Base-by-base conservation (phyloP, 2,797 vertebrate species). In the Schizopygopsis malacanthus region DNA sequence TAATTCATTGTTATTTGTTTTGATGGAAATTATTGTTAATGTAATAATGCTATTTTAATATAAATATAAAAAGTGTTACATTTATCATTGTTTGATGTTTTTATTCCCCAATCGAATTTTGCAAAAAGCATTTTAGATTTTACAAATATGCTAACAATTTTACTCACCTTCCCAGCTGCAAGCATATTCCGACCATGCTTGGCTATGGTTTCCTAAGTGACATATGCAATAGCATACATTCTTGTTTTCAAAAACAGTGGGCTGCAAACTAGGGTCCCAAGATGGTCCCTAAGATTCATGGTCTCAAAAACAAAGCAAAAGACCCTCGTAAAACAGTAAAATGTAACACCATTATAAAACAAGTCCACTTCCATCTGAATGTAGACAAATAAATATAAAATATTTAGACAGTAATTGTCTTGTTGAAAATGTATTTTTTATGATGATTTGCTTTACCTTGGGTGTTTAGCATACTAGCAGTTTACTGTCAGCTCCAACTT, bases 1-100 rank as follows among this genome's bases (percentile, higher is more conserved):
- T 94, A 95, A 95, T 94, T 93, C 93, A 90, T 93, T 94, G 92
- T 92, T 92, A 91, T 92, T 91, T 91, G 89, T 93, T 88, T 89
- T 91, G 88, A 93, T 91, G 91, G 89, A 93, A 93, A 93, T 93
- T 92, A 92, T 93, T 94, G 92, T 94, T 93, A 92, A 91, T 94
- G 93, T 95, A 88, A 92, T 92, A 93, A 94, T 95, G 93, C 94
- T 95, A 94, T 95, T 95, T 95, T 94, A 93, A 91, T 94, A 94
- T 93, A 94, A 94, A 94, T 92, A 92, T 89, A 91, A 94, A 91
- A 94, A 47, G 47, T 85, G 72, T 73, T 52, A 50, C 11, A 87
- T 83, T 54, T 59, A 47, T 18, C 3, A 33, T 33, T 85, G 43
- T 56, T 45, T 56, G 63, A 41, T 18, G 22, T 28, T 67, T 33